phyloP scores from a whole-genome alignment of 2,113 vertebrate genomes.

The Hipposideros armiger region DNA sequence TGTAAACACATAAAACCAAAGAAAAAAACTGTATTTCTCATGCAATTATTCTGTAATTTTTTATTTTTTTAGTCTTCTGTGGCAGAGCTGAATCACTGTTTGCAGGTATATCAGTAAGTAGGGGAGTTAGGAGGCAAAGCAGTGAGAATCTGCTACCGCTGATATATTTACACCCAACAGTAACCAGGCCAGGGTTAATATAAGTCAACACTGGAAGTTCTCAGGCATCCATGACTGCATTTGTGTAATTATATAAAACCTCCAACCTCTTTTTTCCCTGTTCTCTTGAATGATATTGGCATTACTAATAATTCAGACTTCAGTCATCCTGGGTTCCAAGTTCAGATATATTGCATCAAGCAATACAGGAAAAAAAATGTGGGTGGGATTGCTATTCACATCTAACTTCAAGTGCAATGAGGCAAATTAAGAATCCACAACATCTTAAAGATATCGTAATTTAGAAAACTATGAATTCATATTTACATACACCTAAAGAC shows the following conservation, averaged over 20 bases:
- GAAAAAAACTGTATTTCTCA: background rate
- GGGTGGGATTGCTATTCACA: background rate
- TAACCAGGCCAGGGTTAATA: background rate
- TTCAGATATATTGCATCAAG: background rate
- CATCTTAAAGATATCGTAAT: background rate
- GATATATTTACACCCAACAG: background rate
- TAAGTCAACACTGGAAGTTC: background rate
- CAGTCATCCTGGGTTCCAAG: background rate
- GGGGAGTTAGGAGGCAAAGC: background rate
- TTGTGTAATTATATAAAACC: background rate
- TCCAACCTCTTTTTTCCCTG: background rate
- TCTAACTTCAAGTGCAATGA: background rate
- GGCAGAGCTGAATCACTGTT: background rate
- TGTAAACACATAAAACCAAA: background rate
- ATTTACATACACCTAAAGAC: background rate
- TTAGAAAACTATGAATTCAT: slow-evolving; percentile 24
- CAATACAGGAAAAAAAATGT: background rate
- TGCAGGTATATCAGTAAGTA: background rate
- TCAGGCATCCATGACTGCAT: background rate
- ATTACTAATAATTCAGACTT: background rate
- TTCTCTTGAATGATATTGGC: background rate
- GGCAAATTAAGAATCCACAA: background rate
- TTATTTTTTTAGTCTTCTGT: background rate
- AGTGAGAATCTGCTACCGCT: background rate
- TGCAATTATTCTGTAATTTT: background rate